Evolutionary conservation across 2,888 invertebrate genomes (phyloP), one percentile per base, ranked within the genome.

Genomic region (Trimorus sp.): DNA sequence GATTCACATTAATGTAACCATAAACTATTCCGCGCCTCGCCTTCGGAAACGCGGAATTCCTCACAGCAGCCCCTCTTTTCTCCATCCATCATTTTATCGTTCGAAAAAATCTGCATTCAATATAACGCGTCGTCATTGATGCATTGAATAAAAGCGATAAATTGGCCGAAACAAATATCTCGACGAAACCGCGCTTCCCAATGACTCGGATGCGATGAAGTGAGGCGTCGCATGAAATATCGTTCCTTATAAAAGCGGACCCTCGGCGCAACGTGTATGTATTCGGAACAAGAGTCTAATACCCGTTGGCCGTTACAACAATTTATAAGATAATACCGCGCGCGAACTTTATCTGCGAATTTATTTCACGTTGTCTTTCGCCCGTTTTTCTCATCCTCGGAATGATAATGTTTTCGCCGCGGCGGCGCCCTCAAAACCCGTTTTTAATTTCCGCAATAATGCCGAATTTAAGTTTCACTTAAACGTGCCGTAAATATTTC

Each of bases 271-370:
- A 36, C 53, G 60, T 54, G 37, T 54, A 49, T 70, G 66, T 66
- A 68, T 59, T 49, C 56, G 26, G 63, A 69, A 40, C 58, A 63
- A 49, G 58, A 69, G 37, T 51, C 63, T 76, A 76, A 76, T 76
- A 63, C 76, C 70, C 40, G 36, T 26, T 16, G 38, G 58, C 42
- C 77, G 58, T 77, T 77, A 70, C 56, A 70, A 70, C 77, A 70
- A 77, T 77, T 77, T 79, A 73, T 79, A 79, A 79, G 78, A 79
- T 79, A 77, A 77, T 70, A 69, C 54, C 63, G 68, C 45, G 58
- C 37, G 63, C 49, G 37, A 54, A 40, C 26, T 76, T 76, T 71
- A 78, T 78, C 71, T 62, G 15, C 36, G 26, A 59, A 71, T 78
- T 78, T 71, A 78, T 66, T 58, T 71, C 26, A 4, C 26, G 26